These are phyloP conservation scores for Teleogryllus occipitalis DNA, from an alignment of 1,140 invertebrate genomes.

Conservation along the genomic window DNA sequence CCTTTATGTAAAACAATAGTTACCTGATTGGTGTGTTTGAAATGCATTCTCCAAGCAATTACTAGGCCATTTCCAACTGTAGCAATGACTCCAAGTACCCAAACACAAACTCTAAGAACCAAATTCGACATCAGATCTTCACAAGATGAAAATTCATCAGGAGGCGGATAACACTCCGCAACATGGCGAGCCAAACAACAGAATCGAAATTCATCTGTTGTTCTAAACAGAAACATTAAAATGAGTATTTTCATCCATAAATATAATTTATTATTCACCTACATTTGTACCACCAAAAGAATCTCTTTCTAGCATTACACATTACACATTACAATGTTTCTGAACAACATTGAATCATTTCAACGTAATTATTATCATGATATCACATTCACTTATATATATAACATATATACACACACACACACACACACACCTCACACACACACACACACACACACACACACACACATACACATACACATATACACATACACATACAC, in stretches of 20 bases:
- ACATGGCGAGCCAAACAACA: conserved; percentile 43
- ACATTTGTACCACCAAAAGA: no score
- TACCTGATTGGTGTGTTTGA: conserved; percentile 32
- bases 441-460: no score
- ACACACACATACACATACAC: no score
- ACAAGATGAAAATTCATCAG: conserved; percentile 49
- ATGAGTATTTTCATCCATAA: neutral
- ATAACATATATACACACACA: conserved; percentile 32
- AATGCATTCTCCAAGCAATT: conserved; percentile 40
- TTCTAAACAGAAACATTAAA: conserved; percentile 25
- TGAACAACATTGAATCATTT: neutral
- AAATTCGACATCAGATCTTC: conserved; percentile 50
- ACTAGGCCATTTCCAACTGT: conserved; percentile 45
- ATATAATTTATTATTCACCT: no score
- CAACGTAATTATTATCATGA: neutral
- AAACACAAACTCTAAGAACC: conserved; percentile 43
- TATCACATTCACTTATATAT: neutral
- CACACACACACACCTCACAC: no score
- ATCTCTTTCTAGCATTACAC: no score
- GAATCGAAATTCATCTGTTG: conserved; percentile 45
- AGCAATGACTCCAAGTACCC: conserved; percentile 45
- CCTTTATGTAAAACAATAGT: no score
- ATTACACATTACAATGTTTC: neutral
- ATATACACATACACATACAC: no score
- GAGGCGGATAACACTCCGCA: conserved; percentile 36